These are phyloP conservation scores for Pithys albifrons DNA, from an alignment of 2,113 vertebrate genomes.

Conservation along the genomic window DNA sequence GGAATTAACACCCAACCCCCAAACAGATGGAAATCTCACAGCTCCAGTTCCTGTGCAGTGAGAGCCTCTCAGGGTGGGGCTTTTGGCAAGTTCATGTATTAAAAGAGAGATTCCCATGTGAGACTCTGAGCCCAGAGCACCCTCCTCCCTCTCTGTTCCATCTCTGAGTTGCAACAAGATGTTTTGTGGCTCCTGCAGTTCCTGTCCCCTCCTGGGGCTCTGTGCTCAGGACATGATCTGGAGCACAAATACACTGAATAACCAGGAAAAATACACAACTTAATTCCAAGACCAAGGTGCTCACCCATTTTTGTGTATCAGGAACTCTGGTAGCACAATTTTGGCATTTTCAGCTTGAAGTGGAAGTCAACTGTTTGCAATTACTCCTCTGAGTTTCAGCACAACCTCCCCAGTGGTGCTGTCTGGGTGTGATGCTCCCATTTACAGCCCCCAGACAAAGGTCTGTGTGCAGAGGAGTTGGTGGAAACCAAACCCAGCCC, in stretches of 20 bases:
- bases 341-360: neutral
- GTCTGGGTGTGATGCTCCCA: neutral
- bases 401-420: neutral
- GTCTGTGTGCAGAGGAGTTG: neutral
- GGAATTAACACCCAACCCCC: neutral
- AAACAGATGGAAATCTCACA: neutral
- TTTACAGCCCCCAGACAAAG: neutral
- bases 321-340: neutral
- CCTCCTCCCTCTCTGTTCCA: accelerated
- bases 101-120: neutral
- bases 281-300: neutral
- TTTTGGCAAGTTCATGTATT: neutral
- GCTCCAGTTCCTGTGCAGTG: too few relatives aligned
- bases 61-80: too few relatives aligned
- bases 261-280: accelerated
- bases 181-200: neutral
- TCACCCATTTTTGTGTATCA: neutral
- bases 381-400: neutral
- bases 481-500: neutral
- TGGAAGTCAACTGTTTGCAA: neutral
- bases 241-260: neutral
- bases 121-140: neutral
- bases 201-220: neutral
- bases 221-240: accelerated
- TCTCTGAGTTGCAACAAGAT: accelerated